Conservation (phyloP, 2,113 vertebrate species). For the Bungarus multicinctus region DNA sequence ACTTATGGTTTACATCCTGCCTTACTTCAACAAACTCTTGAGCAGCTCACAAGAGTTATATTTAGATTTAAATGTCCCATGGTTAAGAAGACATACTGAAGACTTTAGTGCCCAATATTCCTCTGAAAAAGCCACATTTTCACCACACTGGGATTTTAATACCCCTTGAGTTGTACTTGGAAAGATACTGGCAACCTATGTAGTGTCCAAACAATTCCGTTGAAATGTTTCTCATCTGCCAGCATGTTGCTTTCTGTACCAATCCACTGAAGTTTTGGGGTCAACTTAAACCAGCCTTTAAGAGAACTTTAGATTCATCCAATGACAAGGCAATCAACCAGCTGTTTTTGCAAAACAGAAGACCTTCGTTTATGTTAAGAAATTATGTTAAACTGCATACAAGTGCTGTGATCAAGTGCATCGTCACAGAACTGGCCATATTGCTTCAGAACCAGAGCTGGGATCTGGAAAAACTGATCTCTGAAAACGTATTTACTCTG, state of each 20-base stretch:
- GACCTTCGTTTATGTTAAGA: background rate
- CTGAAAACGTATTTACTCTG: background rate
- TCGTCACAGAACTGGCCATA: background rate
- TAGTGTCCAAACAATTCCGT: background rate
- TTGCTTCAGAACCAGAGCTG: background rate
- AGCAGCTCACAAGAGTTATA: background rate
- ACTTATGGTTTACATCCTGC: background rate
- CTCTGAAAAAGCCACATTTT: background rate
- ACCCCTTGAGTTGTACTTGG: background rate
- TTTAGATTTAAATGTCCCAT: background rate
- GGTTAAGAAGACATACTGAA: background rate
- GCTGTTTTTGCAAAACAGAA: background rate
- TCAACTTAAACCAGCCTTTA: too few relatives aligned
- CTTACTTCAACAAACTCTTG: background rate
- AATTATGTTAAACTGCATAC: background rate
- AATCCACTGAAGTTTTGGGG: background rate
- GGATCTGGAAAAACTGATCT: background rate
- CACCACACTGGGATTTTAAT: background rate
- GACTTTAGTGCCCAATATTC: background rate
- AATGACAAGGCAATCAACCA: background rate
- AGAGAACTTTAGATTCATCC: too few relatives aligned
- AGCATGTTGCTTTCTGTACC: background rate
- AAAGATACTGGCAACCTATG: background rate
- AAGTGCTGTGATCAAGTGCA: background rate
- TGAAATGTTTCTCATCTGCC: background rate